Base-by-base conservation (phyloP, 2,113 vertebrate species). In the Saccopteryx bilineata region DNA sequence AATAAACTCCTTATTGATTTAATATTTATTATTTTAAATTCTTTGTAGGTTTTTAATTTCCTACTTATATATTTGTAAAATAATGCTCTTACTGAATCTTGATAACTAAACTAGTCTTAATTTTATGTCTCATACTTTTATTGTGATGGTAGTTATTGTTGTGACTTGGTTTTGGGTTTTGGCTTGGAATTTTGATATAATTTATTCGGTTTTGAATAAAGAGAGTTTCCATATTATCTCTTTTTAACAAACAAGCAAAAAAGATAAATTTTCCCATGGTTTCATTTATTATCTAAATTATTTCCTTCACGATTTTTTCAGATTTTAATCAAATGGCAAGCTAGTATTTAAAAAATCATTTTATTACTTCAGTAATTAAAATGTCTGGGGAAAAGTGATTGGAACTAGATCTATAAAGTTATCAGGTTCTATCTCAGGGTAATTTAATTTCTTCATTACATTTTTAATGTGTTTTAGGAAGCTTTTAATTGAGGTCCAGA, bases 211-310 rank as follows among this genome's bases (percentile, higher is more conserved):
- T 39, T 31, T 31, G 1, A 89, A 78, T 68, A 17, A 69, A 10
- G 24, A 68, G 12, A 69, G 5, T 52, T 52, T 11, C 12, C 4
- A 5, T 46, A 5, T 31, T 4, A 84, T 28, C n/a, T 84, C 4
- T 61, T 17, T 17, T 46, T 66, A n/a, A 33, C 14, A 31, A 68
- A 18, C 7, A 82, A 75, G 12, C 33, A 69, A 80, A 28, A 81
- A 24, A 33, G 7, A 13, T 50, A 2, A 46, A 81, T 69, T 93
- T 82, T 33, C 14, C 14, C 50, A 21, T 81, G 33, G 4, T 48
- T 93, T 66, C 8, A n/a, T 76, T 90, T 17, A 21, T 76, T 76
- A 54, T 69, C 33, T 15, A 88, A 81, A 68, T 83, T 94, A 84
- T 61, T 60, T 83, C 23, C 39, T 76, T 69, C 4, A 11, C 15